Conservation (phyloP, 2,113 vertebrate genomes). For the Labeo rohita region DNA sequence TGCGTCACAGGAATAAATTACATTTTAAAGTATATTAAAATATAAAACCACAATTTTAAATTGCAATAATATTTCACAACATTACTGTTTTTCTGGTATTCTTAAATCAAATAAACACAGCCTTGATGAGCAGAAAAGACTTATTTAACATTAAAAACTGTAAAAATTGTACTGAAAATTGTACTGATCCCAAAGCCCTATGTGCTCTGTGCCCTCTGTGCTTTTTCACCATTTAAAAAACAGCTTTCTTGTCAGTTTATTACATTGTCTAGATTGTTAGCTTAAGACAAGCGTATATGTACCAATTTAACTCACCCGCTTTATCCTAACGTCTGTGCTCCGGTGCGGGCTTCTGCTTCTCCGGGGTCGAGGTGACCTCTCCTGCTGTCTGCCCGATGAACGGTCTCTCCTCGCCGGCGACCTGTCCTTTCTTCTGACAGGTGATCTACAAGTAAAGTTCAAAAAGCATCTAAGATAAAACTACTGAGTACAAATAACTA, state of each 20-base stretch:
- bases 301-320: conserved; percentile 77
- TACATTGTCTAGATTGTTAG: background rate
- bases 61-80: too few species aligned
- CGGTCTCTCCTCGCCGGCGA: conserved; percentile 78
- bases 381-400: conserved; percentile 75
- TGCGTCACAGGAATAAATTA: too few species aligned
- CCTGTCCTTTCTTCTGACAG: conserved; percentile 78
- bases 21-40: too few species aligned
- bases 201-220: background rate
- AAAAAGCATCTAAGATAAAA: background rate
- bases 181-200: too few species aligned
- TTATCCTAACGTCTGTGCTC: conserved; percentile 75
- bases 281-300: background rate
- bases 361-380: conserved; percentile 82
- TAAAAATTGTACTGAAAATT: too few species aligned
- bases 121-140: too few species aligned
- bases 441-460: conserved; percentile 76
- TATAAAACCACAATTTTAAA: too few species aligned
- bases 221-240: background rate
- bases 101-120: too few species aligned
- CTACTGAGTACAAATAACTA: background rate
- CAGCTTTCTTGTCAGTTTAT: background rate
- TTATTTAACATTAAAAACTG: too few species aligned
- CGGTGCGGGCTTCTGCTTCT: conserved; percentile 84
- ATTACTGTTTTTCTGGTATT: too few species aligned